Conservation (phyloP, 2,113 vertebrate species). For the Nothoprocta perdicaria region DNA sequence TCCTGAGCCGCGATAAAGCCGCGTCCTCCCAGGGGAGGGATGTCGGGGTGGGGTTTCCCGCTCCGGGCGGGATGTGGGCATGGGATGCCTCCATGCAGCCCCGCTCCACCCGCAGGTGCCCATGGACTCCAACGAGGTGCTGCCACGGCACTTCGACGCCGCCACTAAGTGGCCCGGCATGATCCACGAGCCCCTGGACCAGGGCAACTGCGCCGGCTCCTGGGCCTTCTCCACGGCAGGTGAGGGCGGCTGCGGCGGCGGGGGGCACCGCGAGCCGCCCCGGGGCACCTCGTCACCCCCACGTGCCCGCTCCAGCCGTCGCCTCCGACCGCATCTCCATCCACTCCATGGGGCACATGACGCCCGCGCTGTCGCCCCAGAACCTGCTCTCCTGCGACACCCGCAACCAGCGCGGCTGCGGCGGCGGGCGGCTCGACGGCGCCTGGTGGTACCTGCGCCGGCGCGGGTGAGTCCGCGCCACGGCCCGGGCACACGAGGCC, state of each 20-base stretch:
- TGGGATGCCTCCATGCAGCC: no score
- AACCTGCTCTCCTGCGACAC: slow-evolving; percentile 95
- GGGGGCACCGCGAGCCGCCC: no score
- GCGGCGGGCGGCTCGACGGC: slow-evolving; percentile 87
- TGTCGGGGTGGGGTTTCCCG: rapidly evolving
- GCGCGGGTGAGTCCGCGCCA: slow-evolving; percentile 80
- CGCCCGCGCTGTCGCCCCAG: slow-evolving; percentile 91
- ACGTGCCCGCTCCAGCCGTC: slow-evolving; percentile 78
- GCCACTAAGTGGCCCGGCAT: slow-evolving; percentile 91
- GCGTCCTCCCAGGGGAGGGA: not conserved
- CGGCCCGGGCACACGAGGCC: no score
- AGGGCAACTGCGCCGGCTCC: slow-evolving; percentile 95
- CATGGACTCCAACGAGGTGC: slow-evolving; percentile 82
- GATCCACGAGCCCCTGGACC: slow-evolving; percentile 94
- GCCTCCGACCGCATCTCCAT: slow-evolving; percentile 96
- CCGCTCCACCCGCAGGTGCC: slow-evolving; percentile 78
- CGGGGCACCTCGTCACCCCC: no score
- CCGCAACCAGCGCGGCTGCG: slow-evolving; percentile 90
- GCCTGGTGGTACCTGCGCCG: slow-evolving; percentile 96
- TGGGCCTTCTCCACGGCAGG: slow-evolving; percentile 98
- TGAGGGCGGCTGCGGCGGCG: slow-evolving; percentile 1
- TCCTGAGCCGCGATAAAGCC: not conserved
- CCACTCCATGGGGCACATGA: slow-evolving; percentile 99
- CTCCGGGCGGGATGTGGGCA: not conserved
- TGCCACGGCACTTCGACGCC: slow-evolving; percentile 88